phyloP scores from a whole-genome alignment of 2,797 vertebrate species.

The Galagoides demidoff region DNA sequence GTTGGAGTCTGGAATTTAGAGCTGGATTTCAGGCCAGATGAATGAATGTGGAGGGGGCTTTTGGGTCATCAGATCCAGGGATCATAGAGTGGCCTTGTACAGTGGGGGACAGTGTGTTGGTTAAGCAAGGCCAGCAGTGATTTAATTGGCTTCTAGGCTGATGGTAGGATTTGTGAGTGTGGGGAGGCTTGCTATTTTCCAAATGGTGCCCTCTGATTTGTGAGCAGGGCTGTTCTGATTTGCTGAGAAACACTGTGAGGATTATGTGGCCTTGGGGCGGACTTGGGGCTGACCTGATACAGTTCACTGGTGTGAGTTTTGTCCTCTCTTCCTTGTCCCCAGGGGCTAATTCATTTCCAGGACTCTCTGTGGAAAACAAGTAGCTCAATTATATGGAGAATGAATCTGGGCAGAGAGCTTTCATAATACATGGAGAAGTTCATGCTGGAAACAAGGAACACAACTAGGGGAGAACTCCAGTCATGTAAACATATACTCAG shows the following conservation, averaged over 20 bases:
- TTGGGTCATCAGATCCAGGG: too few relatives aligned
- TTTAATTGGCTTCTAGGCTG: neutral
- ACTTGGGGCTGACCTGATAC: neutral
- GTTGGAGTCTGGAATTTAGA: neutral
- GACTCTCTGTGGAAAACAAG: constrained; percentile 52
- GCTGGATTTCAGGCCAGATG: neutral
- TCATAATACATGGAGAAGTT: neutral
- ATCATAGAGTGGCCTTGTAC: neutral
- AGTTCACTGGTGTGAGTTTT: neutral
- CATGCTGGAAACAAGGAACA: neutral
- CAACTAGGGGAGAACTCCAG: neutral
- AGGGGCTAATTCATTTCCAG: constrained; percentile 38
- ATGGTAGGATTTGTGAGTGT: neutral
- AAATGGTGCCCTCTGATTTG: neutral
- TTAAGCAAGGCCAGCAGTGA: neutral
- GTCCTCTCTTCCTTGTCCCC: constrained; percentile 50
- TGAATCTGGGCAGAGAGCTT: constrained; percentile 25
- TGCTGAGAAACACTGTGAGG: neutral
- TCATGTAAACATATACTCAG: neutral
- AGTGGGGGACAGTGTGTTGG: neutral
- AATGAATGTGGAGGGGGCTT: neutral
- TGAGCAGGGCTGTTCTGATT: neutral
- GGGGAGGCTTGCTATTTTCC: neutral
- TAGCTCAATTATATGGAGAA: constrained; percentile 42
- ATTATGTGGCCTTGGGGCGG: neutral